Conservation (phyloP, 2,888 invertebrate genomes). For the Platycnemis pennipes region DNA sequence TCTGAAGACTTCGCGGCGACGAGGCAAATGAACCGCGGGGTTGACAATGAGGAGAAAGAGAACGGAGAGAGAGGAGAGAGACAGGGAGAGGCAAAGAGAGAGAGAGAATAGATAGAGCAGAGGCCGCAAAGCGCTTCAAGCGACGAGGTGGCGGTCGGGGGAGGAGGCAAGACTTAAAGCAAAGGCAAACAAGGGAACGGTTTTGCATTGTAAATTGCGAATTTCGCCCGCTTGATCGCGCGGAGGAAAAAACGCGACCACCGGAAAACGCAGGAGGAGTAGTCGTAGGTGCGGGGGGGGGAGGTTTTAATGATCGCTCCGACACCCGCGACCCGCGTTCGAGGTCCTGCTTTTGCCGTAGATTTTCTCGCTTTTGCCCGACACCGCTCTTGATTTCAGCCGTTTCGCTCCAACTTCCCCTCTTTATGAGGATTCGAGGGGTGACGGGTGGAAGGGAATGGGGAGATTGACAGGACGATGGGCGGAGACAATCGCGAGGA, state of each 20-base stretch:
- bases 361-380: not conserved
- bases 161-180: not conserved
- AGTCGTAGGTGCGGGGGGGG: not conserved
- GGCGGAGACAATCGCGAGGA: not conserved
- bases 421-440: not conserved
- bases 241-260: not conserved
- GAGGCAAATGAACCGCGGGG: constrained; percentile 18
- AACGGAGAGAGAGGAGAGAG: too few species aligned
- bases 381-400: not conserved
- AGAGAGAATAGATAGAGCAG: too few species aligned
- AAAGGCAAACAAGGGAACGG: constrained; percentile 8
- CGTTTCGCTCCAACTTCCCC: not conserved
- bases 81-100: too few species aligned
- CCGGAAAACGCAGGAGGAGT: not conserved
- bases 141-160: too few species aligned
- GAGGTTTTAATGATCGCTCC: not conserved
- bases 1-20: not conserved
- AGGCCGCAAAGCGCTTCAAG: too few species aligned
- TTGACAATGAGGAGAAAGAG: not conserved
- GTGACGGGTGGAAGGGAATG: too few species aligned
- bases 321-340: not conserved
- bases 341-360: not conserved
- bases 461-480: too few species aligned
- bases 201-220: constrained; percentile 35
- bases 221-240: not conserved